These are phyloP conservation scores for Prionailurus viverrinus DNA, from an alignment of 2,113 vertebrate species.

Conservation along the genomic window DNA sequence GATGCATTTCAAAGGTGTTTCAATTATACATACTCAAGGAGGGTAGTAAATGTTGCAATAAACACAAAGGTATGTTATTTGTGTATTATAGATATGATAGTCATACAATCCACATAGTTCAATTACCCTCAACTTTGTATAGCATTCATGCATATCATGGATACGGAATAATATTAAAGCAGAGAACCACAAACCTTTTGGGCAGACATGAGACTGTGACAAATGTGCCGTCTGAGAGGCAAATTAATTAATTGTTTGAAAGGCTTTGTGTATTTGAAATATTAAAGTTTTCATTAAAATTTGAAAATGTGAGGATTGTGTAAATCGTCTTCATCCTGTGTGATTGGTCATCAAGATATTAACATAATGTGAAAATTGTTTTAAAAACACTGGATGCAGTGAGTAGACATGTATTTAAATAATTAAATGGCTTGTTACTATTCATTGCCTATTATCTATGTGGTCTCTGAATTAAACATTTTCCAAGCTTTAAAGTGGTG, in stretches of 20 bases:
- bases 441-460: conserved; percentile 54
- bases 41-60: neutral
- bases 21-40: conserved; percentile 62
- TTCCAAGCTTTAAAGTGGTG: conserved; percentile 52
- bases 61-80: conserved; percentile 24
- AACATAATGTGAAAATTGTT: conserved; percentile 54
- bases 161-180: conserved; percentile 20
- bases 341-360: conserved; percentile 47
- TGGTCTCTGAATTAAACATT: conserved; percentile 66
- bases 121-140: conserved; percentile 22
- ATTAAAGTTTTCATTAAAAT: conserved; percentile 68
- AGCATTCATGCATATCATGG: conserved; percentile 14
- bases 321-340: conserved; percentile 40
- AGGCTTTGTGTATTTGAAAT: conserved; percentile 65
- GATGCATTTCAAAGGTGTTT: conserved; percentile 52
- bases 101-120: conserved; percentile 15
- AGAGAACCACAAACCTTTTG: conserved; percentile 42
- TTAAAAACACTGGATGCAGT: conserved; percentile 52
- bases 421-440: conserved; percentile 61
- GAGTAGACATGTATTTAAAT: conserved; percentile 63
- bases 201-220: neutral
- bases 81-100: neutral
- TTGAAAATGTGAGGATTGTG: conserved; percentile 16
- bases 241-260: conserved; percentile 49
- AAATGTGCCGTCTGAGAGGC: conserved; percentile 28